Evolutionary conservation across 2,797 vertebrate species (phyloP).

Genomic region (Diceros bicornis): DNA sequence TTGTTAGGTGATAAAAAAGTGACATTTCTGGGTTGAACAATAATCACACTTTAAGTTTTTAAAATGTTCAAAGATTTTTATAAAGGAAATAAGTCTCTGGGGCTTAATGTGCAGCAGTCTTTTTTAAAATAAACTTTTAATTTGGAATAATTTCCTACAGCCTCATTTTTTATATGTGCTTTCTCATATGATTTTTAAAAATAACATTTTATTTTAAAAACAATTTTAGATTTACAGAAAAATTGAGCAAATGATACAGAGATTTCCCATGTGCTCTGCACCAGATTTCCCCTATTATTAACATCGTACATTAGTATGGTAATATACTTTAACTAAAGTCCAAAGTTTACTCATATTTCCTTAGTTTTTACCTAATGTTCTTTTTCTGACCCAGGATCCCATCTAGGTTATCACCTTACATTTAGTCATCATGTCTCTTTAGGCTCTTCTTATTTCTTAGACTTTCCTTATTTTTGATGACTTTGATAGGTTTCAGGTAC

Average conservation of each 20-base stretch:
- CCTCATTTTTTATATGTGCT: neutral
- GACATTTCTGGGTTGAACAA: constrained; percentile 19
- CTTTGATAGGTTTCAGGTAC: neutral
- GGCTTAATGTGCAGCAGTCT: neutral
- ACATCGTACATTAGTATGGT: no score
- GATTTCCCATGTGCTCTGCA: neutral
- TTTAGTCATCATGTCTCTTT: neutral
- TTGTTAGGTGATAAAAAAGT: constrained; percentile 17
- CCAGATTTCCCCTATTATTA: neutral
- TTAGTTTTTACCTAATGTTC: no score
- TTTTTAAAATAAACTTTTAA: neutral
- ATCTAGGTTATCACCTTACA: neutral
- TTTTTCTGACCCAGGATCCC: no score
- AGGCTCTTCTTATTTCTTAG: neutral
- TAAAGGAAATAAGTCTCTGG: neutral
- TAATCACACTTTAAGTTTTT: constrained; percentile 6
- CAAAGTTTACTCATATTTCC: no score
- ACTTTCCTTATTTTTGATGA: neutral
- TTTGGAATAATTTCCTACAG: neutral
- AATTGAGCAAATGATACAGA: no score
- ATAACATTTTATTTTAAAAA: neutral
- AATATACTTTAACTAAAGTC: no score
- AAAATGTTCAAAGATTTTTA: neutral
- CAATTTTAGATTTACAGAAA: no score
- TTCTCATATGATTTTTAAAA: neutral